Percentiles rank a stretch among this genome's conserved stretches.
Conservation (phyloP, 2,888 invertebrate genomes). For the Cataglyphis rosenhaueri region DNA sequence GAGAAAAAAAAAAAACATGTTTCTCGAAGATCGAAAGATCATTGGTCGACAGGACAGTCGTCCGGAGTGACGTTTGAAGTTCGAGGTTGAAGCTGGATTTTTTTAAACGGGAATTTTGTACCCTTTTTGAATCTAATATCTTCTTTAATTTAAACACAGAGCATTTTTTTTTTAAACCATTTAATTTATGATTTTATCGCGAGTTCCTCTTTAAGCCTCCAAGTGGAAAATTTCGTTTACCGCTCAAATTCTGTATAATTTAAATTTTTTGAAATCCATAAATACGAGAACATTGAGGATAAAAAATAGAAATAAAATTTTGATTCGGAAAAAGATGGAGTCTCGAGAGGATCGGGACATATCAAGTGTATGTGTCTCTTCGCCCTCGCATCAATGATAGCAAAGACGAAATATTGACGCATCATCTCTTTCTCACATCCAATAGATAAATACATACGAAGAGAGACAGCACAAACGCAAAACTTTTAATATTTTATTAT, state of each 20-base stretch:
- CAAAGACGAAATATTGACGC: background rate
- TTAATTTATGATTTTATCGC: background rate
- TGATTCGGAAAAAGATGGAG: too few species aligned
- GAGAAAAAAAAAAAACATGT: background rate
- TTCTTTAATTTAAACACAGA: background rate
- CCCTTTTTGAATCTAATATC: background rate
- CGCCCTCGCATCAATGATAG: too few species aligned
- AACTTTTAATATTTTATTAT: conserved; percentile 29
- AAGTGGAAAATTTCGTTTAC: background rate
- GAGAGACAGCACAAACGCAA: background rate
- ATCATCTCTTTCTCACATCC: background rate
- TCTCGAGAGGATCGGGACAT: too few species aligned
- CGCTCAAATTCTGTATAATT: background rate
- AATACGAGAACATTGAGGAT: background rate
- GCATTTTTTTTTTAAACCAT: background rate
- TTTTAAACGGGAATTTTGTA: background rate
- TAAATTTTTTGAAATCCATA: background rate
- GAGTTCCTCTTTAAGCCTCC: background rate
- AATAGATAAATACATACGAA: background rate
- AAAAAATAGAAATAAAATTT: background rate
- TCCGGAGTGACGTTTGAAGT: background rate
- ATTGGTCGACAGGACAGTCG: too few species aligned
- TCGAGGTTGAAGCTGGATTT: background rate
- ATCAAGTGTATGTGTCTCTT: too few species aligned
- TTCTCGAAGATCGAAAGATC: conserved; percentile 16